Conservation (phyloP, 1,140 invertebrate genomes). For the Cylas formicarius region DNA sequence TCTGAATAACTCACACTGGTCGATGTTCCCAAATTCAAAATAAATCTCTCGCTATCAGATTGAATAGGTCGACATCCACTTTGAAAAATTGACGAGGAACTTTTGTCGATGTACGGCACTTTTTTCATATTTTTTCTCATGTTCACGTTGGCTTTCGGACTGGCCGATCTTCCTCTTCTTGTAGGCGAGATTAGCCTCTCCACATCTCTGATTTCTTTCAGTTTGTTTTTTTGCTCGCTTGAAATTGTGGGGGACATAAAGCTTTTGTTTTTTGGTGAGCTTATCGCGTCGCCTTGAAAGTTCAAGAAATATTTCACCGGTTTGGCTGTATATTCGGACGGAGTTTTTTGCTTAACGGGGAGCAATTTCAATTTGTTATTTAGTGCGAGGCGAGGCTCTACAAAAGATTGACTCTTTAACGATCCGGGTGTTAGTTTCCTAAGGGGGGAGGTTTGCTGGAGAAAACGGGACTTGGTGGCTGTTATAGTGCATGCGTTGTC, state of each 20-base stretch:
- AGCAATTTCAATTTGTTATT: slow-evolving; percentile 16
- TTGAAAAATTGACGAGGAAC: slow-evolving; percentile 18
- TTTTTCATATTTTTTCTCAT: slow-evolving; percentile 3
- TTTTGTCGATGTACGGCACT: slow-evolving; percentile 22
- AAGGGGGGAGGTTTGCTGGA: slow-evolving; percentile 24
- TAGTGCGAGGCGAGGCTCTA: slow-evolving; percentile 4
- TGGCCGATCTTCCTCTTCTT: slow-evolving; percentile 27
- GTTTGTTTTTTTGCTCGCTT: slow-evolving; percentile 33
- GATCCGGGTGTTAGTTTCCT: slow-evolving; percentile 12
- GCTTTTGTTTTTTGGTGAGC: slow-evolving; percentile 13
- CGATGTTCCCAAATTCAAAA: slow-evolving; percentile 3
- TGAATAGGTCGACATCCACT: not conserved
- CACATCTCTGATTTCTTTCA: slow-evolving; percentile 27
- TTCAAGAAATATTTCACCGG: slow-evolving; percentile 17
- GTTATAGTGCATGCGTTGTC: slow-evolving; percentile 1
- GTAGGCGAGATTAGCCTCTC: slow-evolving; percentile 27
- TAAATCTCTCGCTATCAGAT: not conserved
- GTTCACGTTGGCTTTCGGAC: slow-evolving; percentile 19
- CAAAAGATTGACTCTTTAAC: slow-evolving; percentile 20
- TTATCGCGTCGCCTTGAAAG: not conserved
- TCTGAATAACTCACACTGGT: slow-evolving; percentile 7
- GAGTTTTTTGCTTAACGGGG: slow-evolving; percentile 9
- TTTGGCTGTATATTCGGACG: slow-evolving; percentile 4
- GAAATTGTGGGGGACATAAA: slow-evolving; percentile 37
- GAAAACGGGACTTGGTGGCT: slow-evolving; percentile 15